Conservation (phyloP, 2,797 vertebrate genomes). For the Odontamblyopus rebecca region DNA sequence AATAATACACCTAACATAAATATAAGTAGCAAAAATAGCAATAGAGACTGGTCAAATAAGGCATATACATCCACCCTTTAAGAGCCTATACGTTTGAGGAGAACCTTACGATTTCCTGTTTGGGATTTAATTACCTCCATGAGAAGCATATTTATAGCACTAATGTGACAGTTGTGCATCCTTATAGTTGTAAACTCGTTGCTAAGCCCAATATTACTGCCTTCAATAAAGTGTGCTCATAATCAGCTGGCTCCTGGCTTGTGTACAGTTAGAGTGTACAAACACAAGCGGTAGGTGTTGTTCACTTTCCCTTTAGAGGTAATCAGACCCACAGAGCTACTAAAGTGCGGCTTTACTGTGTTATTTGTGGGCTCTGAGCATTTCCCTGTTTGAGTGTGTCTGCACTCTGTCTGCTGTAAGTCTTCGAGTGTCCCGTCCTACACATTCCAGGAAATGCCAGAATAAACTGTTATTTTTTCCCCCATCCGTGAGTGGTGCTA, state of each 20-base stretch:
- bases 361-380: conserved; percentile 51
- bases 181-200: conserved; percentile 31
- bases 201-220: conserved; percentile 47
- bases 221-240: conserved; percentile 20
- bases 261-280: conserved; percentile 27
- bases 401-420: conserved; percentile 52
- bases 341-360: conserved; percentile 24
- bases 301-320: conserved; percentile 28
- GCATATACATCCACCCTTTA: conserved; percentile 9
- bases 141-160: conserved; percentile 40
- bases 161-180: conserved; percentile 55
- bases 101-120: conserved; percentile 19
- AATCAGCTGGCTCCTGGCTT: conserved; percentile 32
- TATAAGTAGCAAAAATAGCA: too few species aligned
- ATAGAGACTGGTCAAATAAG: too few species aligned
- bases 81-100: conserved; percentile 15
- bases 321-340: conserved; percentile 10
- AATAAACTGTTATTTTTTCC: conserved; percentile 61
- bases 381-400: conserved; percentile 56
- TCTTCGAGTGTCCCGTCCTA: conserved; percentile 55
- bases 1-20: too few species aligned
- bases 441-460: conserved; percentile 79
- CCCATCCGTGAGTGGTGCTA: conserved; percentile 33
- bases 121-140: conserved; percentile 40
- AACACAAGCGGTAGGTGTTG: conserved; percentile 25